Base-by-base conservation (phyloP, 2,888 invertebrate species). In the Parnassius orleans region DNA sequence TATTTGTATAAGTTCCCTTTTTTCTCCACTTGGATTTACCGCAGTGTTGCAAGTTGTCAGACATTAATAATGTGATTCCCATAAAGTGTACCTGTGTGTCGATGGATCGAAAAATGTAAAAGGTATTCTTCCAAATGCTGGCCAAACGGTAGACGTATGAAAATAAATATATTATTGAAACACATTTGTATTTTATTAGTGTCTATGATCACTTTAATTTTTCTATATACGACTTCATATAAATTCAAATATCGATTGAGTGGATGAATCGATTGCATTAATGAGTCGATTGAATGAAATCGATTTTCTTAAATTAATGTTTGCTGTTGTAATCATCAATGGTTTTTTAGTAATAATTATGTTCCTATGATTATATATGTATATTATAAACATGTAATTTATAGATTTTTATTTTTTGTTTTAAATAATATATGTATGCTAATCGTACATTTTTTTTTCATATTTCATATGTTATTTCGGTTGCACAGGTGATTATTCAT, bases 71-170 rank as follows among this genome's bases (percentile, higher is more conserved):
- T 47, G 59, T 57, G 56, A 60, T 65, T 58, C 57, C 60, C 62
- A 55, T 62, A 60, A 52, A 48, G 48, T 54, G 54, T 52, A 58
- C 57, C 55, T 41, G 53, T 53, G 67, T 62, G 63, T 63, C 60
- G 62, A 73, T 73, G 72, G 73, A 80, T 77, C 73, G 83, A 82
- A 81, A 70, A 64, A 68, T 71, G 73, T 72, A 76, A 78, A 33
- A 81, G 78, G 77, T 84, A 84, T 84, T 88, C 90, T 90, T 90
- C 90, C 88, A 86, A 78, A 80, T 81, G 84, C 80, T 80, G 87
- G 89, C 89, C 88, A 90, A 86, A 76, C 59, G 73, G 83, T 86
- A 88, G 84, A 80, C 76, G 80, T 83, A 83, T 86, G 83, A 79
- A 81, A 90, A 88, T 88, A 87, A 90, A 87, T 81, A 86, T 68